Percentiles rank a stretch among this genome's conserved stretches.
phyloP scores from a whole-genome alignment of 30 jellyfish, hydroid and myxozoan genomes.

The Cassiopea andromeda region DNA sequence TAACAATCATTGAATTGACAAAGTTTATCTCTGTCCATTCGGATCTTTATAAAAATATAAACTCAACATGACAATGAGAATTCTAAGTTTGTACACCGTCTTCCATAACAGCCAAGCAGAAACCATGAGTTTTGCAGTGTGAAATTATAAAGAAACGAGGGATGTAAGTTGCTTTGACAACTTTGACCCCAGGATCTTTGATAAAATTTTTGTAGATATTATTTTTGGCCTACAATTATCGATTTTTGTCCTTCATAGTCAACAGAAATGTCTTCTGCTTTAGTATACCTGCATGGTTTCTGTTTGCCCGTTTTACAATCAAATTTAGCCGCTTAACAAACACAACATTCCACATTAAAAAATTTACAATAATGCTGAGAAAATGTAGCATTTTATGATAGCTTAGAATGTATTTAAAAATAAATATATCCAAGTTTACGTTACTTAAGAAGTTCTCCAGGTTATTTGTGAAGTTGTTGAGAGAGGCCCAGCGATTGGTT shows the following conservation, averaged over 20 bases:
- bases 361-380: conserved; percentile 62
- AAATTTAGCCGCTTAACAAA: conserved; percentile 41
- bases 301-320: conserved; percentile 7
- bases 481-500: conserved; percentile 6
- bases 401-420: conserved; percentile 56
- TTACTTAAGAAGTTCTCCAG: conserved; percentile 3
- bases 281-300: not conserved
- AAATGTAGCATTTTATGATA: conserved; percentile 44
- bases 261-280: not conserved
- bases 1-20: conserved; percentile 51
- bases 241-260: no score
- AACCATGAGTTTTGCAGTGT: not conserved
- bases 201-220: not conserved
- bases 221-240: not conserved
- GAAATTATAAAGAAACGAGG: no score
- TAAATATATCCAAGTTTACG: conserved; percentile 53
- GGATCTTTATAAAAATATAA: conserved; percentile 71
- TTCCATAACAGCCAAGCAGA: conserved; percentile 9
- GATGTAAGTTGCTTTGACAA: no score
- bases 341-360: conserved; percentile 63
- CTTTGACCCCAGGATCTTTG: not conserved
- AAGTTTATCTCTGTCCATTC: conserved; percentile 47
- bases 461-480: conserved; percentile 17
- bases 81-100: conserved; percentile 71
- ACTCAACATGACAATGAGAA: conserved; percentile 60